These are phyloP conservation scores for Odocoileus virginianus DNA, from an alignment of 2,113 vertebrate genomes.

Conservation along the genomic window DNA sequence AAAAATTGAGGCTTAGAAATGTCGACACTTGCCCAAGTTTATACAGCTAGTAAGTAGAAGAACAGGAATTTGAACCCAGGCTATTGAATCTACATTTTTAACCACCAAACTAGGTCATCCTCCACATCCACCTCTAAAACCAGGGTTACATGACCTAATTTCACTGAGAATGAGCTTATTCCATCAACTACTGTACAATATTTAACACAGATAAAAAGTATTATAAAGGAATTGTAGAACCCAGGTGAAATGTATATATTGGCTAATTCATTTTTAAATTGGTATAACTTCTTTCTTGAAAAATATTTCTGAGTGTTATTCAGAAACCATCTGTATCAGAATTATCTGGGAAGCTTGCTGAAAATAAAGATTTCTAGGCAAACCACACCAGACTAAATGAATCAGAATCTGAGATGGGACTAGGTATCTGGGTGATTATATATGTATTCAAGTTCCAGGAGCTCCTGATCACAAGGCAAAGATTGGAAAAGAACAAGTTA, in stretches of 20 bases:
- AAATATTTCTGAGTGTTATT: background rate
- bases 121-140: background rate
- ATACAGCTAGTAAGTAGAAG: background rate
- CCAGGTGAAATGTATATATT: background rate
- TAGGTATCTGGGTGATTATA: background rate
- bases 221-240: background rate
- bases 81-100: background rate
- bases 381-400: background rate
- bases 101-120: background rate
- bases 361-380: background rate
- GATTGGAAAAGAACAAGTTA: background rate
- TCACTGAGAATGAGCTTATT: background rate
- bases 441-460: background rate
- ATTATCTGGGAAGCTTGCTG: background rate
- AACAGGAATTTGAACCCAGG: background rate
- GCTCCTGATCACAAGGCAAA: background rate
- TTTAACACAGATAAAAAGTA: background rate
- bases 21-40: background rate
- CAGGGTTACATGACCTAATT: background rate
- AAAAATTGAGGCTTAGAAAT: background rate
- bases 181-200: background rate
- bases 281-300: background rate
- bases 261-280: background rate
- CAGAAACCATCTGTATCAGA: background rate
- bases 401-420: background rate